Percentiles rank a stretch among this genome's conserved stretches.
Evolutionary conservation across 2,888 invertebrate species (phyloP).

Genomic region (Drosophila neotestacea): DNA sequence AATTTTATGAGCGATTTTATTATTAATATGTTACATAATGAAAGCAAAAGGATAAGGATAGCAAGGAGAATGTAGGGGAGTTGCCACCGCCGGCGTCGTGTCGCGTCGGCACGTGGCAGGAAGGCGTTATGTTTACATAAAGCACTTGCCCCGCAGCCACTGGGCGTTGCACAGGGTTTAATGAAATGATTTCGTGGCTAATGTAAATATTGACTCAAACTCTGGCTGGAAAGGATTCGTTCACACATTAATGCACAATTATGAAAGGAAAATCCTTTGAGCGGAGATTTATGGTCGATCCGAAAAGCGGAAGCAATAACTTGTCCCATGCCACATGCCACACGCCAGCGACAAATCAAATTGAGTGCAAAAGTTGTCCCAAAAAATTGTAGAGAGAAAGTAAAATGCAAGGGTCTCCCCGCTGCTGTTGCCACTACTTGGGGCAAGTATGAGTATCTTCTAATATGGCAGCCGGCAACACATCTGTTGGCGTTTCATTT

Average conservation of each 20-base stretch:
- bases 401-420: conserved; percentile 27
- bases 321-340: conserved; percentile 22
- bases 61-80: conserved; percentile 21
- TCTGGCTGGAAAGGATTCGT: conserved; percentile 55
- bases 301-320: conserved; percentile 49
- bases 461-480: conserved; percentile 45
- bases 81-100: conserved; percentile 16
- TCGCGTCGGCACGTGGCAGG: conserved; percentile 77
- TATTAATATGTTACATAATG: conserved; percentile 78
- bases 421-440: not conserved
- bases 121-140: conserved; percentile 84
- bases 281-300: conserved; percentile 22
- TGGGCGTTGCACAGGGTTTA: conserved; percentile 51
- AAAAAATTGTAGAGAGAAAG: conserved; percentile 19
- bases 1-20: conserved; percentile 83
- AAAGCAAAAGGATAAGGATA: conserved; percentile 29
- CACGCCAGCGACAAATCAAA: conserved; percentile 64
- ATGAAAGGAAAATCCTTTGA: conserved; percentile 66
- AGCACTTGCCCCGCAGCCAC: conserved; percentile 43
- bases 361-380: conserved; percentile 48
- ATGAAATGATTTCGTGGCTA: conserved; percentile 79
- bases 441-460: conserved; percentile 25
- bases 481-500: conserved; percentile 77
- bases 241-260: conserved; percentile 79
- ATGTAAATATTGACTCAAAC: conserved; percentile 77